A percentile compares a stretch with the other conserved stretches of the same genome.
Conservation (phyloP, 2,113 vertebrate genomes). For the Chaetops frenatus region DNA sequence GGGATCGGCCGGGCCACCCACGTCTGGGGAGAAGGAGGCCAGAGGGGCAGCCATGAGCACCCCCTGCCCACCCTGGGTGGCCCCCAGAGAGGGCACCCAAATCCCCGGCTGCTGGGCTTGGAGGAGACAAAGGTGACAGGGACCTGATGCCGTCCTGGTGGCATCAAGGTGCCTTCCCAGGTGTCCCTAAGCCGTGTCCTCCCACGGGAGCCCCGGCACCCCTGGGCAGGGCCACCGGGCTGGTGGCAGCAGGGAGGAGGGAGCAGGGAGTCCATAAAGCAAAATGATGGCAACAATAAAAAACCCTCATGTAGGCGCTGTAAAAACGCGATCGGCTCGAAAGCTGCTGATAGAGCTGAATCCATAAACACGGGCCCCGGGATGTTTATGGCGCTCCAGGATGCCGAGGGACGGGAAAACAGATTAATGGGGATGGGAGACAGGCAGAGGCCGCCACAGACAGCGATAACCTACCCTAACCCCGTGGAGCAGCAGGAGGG, state of each 20-base stretch:
- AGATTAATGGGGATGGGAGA: conserved; percentile 44
- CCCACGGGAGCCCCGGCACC: rapidly evolving
- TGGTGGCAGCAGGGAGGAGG: not conserved
- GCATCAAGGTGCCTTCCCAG: not conserved
- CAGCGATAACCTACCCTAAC: not conserved
- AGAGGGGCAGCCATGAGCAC: not conserved
- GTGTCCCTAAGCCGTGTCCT: not conserved
- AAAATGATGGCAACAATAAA: conserved; percentile 72
- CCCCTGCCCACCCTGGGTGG: not conserved
- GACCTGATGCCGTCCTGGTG: not conserved
- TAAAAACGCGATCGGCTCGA: conserved; percentile 57
- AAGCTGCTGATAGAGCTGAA: conserved; percentile 77
- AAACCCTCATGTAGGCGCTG: conserved; percentile 58
- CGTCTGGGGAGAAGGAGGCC: conserved; percentile 72
- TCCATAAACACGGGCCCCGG: conserved; percentile 61
- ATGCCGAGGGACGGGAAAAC: not conserved
- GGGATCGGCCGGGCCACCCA: conserved; percentile 91
- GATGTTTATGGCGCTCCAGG: conserved; percentile 48
- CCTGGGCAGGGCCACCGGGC: not conserved
- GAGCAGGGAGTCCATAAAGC: conserved; percentile 61
- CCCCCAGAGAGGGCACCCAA: not conserved
- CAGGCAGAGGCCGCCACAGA: not conserved
- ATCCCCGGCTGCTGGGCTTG: rapidly evolving
- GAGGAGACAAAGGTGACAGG: not conserved
- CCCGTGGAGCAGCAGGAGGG: rapidly evolving